Base-by-base conservation (phyloP, 2,113 vertebrate species). In the Nerophis ophidion region DNA sequence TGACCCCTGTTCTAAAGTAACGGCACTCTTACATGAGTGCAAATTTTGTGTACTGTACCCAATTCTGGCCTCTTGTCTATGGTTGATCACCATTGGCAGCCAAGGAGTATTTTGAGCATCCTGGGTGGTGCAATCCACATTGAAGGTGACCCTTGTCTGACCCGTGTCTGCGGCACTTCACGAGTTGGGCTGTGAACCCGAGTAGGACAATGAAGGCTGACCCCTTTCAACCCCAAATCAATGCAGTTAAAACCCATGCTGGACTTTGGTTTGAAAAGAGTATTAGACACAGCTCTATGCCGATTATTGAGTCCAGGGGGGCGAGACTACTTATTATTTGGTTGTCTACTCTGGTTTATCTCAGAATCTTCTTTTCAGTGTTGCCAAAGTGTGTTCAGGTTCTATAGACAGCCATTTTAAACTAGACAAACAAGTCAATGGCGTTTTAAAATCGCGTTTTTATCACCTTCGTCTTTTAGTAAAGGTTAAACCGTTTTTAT, bases 111-210 rank as follows among this genome's bases (percentile, higher is more conserved):
- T 12, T 50, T 26, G 2, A 8, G 48, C 48, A 50, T 26, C 48
- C 48, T 50, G 48, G 48, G 48, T 26, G 48, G 48, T 26, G 48
- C 48, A 26, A 50, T 50, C 13, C 19, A 50, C 48, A 50, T 50
- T 50, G 48, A 50, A 50, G 33, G 17, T 50, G 48, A 50, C 48
- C 48, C 17, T 50, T 50, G 48, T 26, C 48, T 50, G 48, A 50
- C 48, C 17, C 48, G 5, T 50, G 48, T 50, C 48, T 10, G 6
- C 11, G 48, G 17, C 48, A 50, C 48, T 50, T 26, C 11, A 10
- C 10, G 48, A 50, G 48, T 50, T 50, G 19, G 8, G 48, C 19
- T 50, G 48, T 26, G 48, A 50, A 50, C 48, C 5, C 48, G 2
- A 50, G 48, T 10, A 26, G 48, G 48, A 50, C 48, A 50, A 26